Base-by-base conservation (phyloP, 2,888 invertebrate species). In the Chrysotoxum bicinctum region DNA sequence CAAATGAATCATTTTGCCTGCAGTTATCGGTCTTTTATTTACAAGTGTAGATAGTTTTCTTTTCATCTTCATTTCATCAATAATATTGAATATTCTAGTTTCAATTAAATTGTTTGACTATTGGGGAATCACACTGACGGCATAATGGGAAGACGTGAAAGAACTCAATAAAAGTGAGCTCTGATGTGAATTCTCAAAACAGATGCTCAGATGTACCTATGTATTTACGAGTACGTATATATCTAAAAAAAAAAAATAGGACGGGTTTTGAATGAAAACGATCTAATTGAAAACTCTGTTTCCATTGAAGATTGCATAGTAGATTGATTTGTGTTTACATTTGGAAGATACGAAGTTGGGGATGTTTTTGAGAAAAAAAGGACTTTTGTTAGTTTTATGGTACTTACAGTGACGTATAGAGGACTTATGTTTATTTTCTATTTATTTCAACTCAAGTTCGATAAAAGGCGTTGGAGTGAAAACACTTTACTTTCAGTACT, bases 11-110 rank as follows among this genome's bases (percentile, higher is more conserved):
- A 7, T 45, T 45, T 19, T 45, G 43, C 43, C 10, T 19, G 43
- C 2, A 45, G 9, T 19, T 19, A 19, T 19, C 8, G 16, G 9
- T 9, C 19, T 19, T 19, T 45, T 16, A 43, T 45, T 45, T 19
- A 45, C 3, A n/a, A n/a, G 9, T 19, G 16, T 10, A 12, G n/a
- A 30, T 35, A 35, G n/a, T 30, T 54, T 3, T 3, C 16, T 19
- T 3, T 19, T 32, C 30, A 40, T 40, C 10, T 19, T 45, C 43
- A 7, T 16, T 9, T 54, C 30, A 30, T 16, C 14, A 32, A 32
- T 12, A 40, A 60, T 26, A 72, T 72, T 68, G 48, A 75, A 75
- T 75, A 66, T 75, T 56, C 35, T 48, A 68, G 45, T 75, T 75
- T 66, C 26, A 48, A 48, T 68, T 30, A 56, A 58, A 58, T 26